phyloP scores from a whole-genome alignment of 1,140 invertebrate genomes.

The Panulirus ornatus region DNA sequence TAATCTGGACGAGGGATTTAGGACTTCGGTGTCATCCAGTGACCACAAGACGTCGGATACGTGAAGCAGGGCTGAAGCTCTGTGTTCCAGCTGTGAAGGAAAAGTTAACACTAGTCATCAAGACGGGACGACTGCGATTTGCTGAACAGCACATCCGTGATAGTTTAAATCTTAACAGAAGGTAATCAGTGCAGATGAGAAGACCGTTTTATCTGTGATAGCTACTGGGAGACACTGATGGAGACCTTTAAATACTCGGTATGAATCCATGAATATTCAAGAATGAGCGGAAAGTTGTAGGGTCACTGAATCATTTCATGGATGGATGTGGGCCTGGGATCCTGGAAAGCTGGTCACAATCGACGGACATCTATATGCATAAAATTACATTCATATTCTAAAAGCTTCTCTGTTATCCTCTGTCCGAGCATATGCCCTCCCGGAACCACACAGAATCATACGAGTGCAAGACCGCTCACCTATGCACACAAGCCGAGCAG shows the following conservation, averaged over 20 bases:
- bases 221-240: background rate
- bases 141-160: background rate
- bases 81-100: background rate
- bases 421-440: conserved; percentile 6
- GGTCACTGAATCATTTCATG: background rate
- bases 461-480: background rate
- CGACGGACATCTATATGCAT: background rate
- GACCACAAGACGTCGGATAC: background rate
- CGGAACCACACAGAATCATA: background rate
- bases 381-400: conserved; percentile 26
- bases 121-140: background rate
- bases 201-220: background rate
- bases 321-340: conserved; percentile 10
- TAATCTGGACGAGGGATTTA: background rate
- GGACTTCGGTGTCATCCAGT: conserved; percentile 1
- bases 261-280: background rate
- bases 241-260: background rate
- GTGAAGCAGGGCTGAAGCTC: background rate
- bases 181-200: conserved; percentile 25
- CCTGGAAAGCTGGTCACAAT: background rate
- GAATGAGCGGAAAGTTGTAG: background rate
- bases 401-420: background rate
- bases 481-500: background rate
- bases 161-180: background rate
- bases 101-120: background rate